These are phyloP conservation scores for Cirrhinus molitorella DNA, from an alignment of 2,797 vertebrate genomes.

Conservation along the genomic window DNA sequence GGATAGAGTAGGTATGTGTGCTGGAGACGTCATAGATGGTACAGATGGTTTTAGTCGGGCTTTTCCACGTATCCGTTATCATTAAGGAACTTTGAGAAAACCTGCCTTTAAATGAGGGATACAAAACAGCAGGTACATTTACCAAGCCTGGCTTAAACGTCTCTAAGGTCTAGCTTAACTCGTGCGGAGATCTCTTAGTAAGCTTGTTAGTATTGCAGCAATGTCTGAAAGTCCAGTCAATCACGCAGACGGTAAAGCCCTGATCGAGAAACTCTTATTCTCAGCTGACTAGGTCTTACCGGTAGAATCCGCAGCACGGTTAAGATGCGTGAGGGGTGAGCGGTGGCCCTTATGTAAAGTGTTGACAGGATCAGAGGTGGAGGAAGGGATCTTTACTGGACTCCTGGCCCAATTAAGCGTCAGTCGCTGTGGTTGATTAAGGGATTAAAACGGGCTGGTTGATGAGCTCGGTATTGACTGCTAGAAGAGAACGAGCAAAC, in stretches of 20 bases:
- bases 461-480: constrained; percentile 68
- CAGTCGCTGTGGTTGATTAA: constrained; percentile 64
- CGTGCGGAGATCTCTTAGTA: constrained; percentile 49
- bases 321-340: constrained; percentile 48
- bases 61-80: constrained; percentile 26
- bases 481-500: constrained; percentile 47
- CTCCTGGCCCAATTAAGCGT: constrained; percentile 61
- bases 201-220: constrained; percentile 52
- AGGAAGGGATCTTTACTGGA: constrained; percentile 48
- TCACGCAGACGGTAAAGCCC: constrained; percentile 44
- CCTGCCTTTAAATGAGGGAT: constrained; percentile 37
- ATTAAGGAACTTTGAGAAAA: constrained; percentile 48
- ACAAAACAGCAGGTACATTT: constrained; percentile 46
- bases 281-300: constrained; percentile 52
- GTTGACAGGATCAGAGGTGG: constrained; percentile 36
- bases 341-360: constrained; percentile 42
- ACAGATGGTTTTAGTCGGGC: neutral
- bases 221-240: constrained; percentile 49
- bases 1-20: neutral
- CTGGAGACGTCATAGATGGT: neutral
- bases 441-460: constrained; percentile 63
- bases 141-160: constrained; percentile 44
- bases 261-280: constrained; percentile 49
- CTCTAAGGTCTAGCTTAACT: constrained; percentile 51
- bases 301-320: constrained; percentile 23